phyloP scores from a whole-genome alignment of 1,140 invertebrate genomes.

The Drosophila grimshawi region DNA sequence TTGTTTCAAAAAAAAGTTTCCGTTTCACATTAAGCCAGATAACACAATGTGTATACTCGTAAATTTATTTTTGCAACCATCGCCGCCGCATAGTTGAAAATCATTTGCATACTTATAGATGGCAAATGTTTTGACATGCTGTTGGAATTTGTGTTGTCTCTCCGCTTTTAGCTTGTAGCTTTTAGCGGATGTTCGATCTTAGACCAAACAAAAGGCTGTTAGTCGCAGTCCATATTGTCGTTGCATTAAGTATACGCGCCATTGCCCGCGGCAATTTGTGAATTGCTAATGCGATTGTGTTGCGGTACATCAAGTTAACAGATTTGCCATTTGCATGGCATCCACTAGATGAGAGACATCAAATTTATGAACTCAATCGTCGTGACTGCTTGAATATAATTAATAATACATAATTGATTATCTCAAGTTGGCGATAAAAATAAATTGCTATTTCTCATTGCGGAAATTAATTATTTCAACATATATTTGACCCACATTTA shows the following conservation, averaged over 20 bases:
- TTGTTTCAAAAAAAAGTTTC: conserved; percentile 68
- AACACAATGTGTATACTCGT: conserved; percentile 33
- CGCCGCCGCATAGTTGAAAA: conserved; percentile 55
- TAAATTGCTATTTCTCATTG: conserved; percentile 10
- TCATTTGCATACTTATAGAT: conserved; percentile 74
- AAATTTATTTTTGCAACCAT: conserved; percentile 46
- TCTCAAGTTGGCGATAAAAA: conserved; percentile 8
- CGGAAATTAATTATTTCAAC: neutral
- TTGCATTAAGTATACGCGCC: conserved; percentile 69
- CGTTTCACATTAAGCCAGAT: conserved; percentile 55
- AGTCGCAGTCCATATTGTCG: conserved; percentile 2
- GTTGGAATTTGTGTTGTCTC: conserved; percentile 28
- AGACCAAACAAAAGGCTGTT: conserved; percentile 38
- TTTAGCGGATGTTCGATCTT: conserved; percentile 66
- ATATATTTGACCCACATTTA: neutral
- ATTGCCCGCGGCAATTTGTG: conserved; percentile 36
- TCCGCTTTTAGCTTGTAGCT: neutral
- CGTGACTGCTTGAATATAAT: conserved; percentile 40
- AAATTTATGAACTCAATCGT: conserved; percentile 17
- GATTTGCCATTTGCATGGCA: conserved; percentile 30
- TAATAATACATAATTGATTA: conserved; percentile 36
- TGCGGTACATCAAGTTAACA: conserved; percentile 45
- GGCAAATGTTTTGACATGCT: conserved; percentile 72
- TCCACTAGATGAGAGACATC: conserved; percentile 38
- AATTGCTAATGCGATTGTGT: conserved; percentile 64